Evolutionary conservation across 2,888 invertebrate species (phyloP), one percentile per base, ranked within the genome.

Genomic region (Pogonocherus hispidulus): DNA sequence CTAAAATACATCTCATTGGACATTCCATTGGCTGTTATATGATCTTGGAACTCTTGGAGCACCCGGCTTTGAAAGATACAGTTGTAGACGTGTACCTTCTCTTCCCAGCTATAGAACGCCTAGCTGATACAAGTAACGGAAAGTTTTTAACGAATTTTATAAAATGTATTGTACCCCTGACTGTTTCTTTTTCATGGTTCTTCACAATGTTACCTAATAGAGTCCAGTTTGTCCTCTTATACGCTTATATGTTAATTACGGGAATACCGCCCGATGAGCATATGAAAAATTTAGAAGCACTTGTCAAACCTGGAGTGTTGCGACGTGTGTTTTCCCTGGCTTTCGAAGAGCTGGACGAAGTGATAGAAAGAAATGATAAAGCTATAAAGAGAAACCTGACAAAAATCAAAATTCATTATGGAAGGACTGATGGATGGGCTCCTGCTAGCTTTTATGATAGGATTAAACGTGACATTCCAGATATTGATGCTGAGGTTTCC

Each of bases 21-120:
- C 97, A 98, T 87, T 97, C 97, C 0, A 94, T 97, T 80, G 98
- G 98, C 2, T 90, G 93, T 60, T 95, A 96, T 90, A 91, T 96
- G 80, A 89, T 91, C 70, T 82, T 96, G 65, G 92, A 96, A 81
- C 82, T 95, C 55, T 81, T 94, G 23, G 88, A 92, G 74, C 86
- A 90, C 71, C 86, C 88, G 3, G 81, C 86, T 27, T 84, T 93
- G 78, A 83, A 87, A 77, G 78, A 86, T 23, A 88, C 87, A 76
- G 82, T 93, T 35, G 84, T 86, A n/a, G 90, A 91, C 74, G 87
- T 90, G 69, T 93, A 93, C 84, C 85, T 96, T 72, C 85, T 98
- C 1, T 97, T 96, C 85, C 97, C 98, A 1, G 94, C 97, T 0
- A 86, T 98, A 46, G 96, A 97, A 85, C 87, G 90, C 76, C 94